Conservation (phyloP, 92 coral and sea anemone species). For the Phenganax stokvisi region DNA sequence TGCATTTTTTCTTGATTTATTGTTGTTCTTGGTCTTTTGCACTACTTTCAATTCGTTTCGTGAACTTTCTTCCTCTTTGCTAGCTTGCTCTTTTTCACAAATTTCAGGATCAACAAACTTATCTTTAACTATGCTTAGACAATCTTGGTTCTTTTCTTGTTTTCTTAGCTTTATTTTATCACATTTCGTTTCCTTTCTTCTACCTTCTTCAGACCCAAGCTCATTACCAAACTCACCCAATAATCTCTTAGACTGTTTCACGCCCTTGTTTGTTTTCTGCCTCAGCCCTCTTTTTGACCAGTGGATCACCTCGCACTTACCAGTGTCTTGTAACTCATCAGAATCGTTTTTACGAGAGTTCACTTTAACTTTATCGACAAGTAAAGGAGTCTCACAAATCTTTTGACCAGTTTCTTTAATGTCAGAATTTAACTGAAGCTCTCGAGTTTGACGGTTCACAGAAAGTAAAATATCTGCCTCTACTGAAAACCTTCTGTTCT, state of each 20-base stretch:
- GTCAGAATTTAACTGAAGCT: background rate
- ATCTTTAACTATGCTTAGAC: background rate
- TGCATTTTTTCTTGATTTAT: background rate
- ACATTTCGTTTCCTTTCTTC: background rate
- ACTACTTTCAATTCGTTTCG: background rate
- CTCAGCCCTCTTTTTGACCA: slow-evolving; percentile 3
- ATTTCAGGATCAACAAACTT: background rate
- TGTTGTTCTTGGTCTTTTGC: background rate
- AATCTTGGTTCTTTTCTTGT: background rate
- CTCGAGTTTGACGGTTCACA: background rate
- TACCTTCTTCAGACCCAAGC: background rate
- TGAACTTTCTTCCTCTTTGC: background rate
- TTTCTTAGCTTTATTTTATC: background rate
- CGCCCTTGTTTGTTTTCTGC: background rate
- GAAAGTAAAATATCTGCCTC: slow-evolving; percentile 14
- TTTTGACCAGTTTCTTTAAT: background rate
- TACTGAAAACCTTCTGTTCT: slow-evolving; percentile 5
- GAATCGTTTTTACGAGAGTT: background rate
- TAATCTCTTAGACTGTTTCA: slow-evolving; percentile 1
- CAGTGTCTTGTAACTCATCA: background rate
- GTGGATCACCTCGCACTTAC: background rate
- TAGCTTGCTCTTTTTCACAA: background rate
- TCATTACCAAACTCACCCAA: background rate
- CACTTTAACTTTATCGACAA: background rate
- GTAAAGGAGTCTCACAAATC: background rate